These are phyloP conservation scores for Meloe dianella DNA, from an alignment of 2,888 invertebrate species.

Conservation along the genomic window DNA sequence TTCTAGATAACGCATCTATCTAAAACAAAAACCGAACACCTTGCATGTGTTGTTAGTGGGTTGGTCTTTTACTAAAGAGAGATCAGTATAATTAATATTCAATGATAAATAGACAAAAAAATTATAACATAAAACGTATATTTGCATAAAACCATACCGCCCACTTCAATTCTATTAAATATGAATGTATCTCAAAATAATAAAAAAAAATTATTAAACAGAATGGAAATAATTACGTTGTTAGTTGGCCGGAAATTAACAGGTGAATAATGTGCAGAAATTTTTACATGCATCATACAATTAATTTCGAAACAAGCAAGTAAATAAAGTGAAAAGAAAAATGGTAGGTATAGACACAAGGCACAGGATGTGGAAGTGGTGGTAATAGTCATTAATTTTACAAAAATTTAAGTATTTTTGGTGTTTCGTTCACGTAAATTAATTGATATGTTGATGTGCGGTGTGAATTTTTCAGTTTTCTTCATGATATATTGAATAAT, in stretches of 20 bases:
- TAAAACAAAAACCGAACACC: conserved; percentile 7
- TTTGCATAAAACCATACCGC: conserved; percentile 14
- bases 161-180: neutral
- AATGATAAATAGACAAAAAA: conserved; percentile 11
- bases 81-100: conserved; percentile 15
- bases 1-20: conserved; percentile 3
- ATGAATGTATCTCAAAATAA: neutral
- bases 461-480: neutral
- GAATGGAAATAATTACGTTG: conserved; percentile 12
- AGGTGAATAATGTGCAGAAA: conserved; percentile 4
- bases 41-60: conserved; percentile 1
- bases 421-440: neutral
- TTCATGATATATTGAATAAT: neutral
- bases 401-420: neutral
- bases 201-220: conserved; percentile 3
- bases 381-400: neutral
- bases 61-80: conserved; percentile 1
- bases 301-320: neutral
- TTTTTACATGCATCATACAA: conserved; percentile 3
- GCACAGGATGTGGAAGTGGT: neutral
- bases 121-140: conserved; percentile 5
- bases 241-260: conserved; percentile 10
- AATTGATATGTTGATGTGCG: neutral
- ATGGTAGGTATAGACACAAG: neutral
- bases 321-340: neutral